phyloP scores from a whole-genome alignment of 2,888 invertebrate species.

The Cerastis rubricosa region DNA sequence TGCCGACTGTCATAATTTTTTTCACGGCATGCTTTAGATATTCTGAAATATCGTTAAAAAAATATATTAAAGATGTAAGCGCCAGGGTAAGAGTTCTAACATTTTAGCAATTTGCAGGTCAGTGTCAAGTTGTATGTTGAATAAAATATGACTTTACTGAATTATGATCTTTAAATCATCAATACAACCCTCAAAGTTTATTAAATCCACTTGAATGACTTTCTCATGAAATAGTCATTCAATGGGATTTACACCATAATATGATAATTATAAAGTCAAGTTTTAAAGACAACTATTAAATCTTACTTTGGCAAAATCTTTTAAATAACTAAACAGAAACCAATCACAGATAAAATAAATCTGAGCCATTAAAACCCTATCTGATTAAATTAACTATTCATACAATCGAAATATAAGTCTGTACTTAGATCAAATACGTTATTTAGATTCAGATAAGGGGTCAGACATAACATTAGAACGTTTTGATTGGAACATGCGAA shows the following conservation, averaged over 20 bases:
- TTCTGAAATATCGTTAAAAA: not conserved
- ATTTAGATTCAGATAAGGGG: constrained; percentile 51
- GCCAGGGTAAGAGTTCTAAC: not conserved
- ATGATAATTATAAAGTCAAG: not conserved
- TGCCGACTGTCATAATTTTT: not conserved
- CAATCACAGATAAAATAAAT: not conserved
- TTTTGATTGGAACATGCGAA: constrained; percentile 67
- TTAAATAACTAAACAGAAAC: not conserved
- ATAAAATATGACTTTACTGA: not conserved
- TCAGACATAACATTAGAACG: constrained; percentile 53
- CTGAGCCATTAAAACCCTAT: not conserved
- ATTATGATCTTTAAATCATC: not conserved
- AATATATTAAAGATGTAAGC: not conserved
- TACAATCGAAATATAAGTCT: constrained; percentile 27
- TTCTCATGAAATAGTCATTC: not conserved
- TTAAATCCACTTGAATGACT: not conserved
- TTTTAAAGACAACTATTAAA: not conserved
- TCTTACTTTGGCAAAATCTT: not conserved
- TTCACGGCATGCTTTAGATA: not conserved
- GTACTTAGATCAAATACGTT: constrained; percentile 35
- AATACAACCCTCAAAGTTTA: not conserved
- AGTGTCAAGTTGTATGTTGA: not conserved
- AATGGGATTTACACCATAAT: not conserved
- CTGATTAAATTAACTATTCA: constrained; percentile 10
- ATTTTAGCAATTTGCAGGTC: too few relatives aligned